These are phyloP conservation scores for Protobothrops mucrosquamatus DNA, from an alignment of 2,113 vertebrate species.

Conservation along the genomic window DNA sequence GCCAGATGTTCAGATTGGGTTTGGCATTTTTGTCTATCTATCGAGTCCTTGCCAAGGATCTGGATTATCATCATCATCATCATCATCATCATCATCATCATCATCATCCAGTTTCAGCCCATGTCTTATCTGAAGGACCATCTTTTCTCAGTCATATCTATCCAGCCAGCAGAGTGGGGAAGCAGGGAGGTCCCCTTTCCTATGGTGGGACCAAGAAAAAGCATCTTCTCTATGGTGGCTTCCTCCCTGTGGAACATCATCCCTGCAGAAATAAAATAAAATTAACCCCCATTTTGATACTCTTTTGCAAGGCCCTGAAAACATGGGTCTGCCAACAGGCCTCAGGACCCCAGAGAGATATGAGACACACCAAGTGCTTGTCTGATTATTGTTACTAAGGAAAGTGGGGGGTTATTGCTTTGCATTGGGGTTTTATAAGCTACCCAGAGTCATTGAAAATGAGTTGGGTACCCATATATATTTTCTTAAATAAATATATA, in stretches of 20 bases:
- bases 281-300: background rate
- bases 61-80: too few species aligned
- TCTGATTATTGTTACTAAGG: background rate
- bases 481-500: too few species aligned
- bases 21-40: too few species aligned
- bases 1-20: too few species aligned
- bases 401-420: background rate
- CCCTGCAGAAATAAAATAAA: background rate
- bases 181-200: background rate
- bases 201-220: background rate
- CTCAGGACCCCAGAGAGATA: background rate
- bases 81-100: too few species aligned
- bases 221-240: background rate
- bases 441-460: background rate
- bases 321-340: background rate
- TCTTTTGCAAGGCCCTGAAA: background rate
- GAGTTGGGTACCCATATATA: background rate
- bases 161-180: background rate
- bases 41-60: too few species aligned
- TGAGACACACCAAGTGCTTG: background rate
- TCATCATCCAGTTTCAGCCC: too few species aligned
- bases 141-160: background rate
- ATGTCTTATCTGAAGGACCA: background rate
- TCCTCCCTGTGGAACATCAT: background rate
- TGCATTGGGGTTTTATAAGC: background rate